Evolutionary conservation across 2,888 invertebrate genomes (phyloP).

Genomic region (Megastigmus dorsalis): DNA sequence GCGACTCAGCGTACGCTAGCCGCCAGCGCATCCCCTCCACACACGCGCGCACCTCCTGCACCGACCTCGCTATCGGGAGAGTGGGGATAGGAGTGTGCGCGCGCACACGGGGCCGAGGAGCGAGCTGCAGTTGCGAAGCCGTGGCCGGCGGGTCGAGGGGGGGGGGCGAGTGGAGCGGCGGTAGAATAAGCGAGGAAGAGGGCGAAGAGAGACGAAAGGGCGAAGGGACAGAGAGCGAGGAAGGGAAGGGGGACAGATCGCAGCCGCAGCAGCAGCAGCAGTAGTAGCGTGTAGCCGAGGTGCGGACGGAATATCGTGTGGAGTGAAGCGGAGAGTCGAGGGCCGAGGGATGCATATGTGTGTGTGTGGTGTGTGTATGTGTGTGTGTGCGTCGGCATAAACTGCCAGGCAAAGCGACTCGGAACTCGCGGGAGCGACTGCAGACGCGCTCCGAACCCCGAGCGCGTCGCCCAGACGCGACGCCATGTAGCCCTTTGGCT

Average conservation of each 20-base stretch:
- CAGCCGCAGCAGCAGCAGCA: too few relatives aligned
- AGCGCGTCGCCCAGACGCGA: too few relatives aligned
- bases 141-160: too few relatives aligned
- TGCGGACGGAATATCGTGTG: not conserved
- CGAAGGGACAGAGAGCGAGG: constrained; percentile 51
- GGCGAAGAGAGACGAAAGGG: constrained; percentile 41
- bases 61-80: not conserved
- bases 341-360: not conserved
- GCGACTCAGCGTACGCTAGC: not conserved
- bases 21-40: not conserved
- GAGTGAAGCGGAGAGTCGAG: not conserved
- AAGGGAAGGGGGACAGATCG: constrained; percentile 53
- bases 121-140: too few relatives aligned
- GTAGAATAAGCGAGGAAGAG: constrained; percentile 8
- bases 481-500: too few relatives aligned
- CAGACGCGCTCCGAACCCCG: too few relatives aligned
- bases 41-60: constrained; percentile 5
- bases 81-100: not conserved
- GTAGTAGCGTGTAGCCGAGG: too few relatives aligned
- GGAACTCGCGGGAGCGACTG: too few relatives aligned
- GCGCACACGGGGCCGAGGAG: constrained; percentile 11
- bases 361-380: too few relatives aligned
- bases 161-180: constrained; percentile 19
- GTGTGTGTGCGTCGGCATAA: too few relatives aligned
- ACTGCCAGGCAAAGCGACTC: too few relatives aligned